Percentiles rank a stretch among this genome's conserved stretches.
Evolutionary conservation across 2,113 vertebrate species (phyloP).

Genomic region (Myxocyprinus asiaticus): DNA sequence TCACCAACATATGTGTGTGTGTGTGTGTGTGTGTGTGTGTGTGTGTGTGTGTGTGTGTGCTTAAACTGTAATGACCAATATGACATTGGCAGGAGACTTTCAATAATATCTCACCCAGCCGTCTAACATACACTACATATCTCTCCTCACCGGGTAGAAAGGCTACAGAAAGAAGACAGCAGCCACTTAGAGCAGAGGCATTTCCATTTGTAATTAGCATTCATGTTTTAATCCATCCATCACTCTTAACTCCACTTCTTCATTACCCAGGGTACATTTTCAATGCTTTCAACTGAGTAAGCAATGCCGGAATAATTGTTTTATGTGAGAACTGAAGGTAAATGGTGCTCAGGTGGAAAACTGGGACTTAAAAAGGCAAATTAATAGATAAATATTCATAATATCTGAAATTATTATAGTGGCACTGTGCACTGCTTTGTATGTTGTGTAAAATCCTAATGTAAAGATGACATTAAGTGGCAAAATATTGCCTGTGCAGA

Average conservation of each 20-base stretch:
- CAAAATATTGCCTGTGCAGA: not conserved
- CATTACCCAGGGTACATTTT: not conserved
- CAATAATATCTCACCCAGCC: not conserved
- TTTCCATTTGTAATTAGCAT: constrained; percentile 11
- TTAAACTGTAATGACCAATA: not conserved
- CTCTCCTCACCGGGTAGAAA: not conserved
- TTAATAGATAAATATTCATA: constrained; percentile 8
- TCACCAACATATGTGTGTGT: no score
- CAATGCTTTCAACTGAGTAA: not conserved
- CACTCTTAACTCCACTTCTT: not conserved
- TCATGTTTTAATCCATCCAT: not conserved
- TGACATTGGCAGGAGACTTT: not conserved
- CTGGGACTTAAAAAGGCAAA: not conserved
- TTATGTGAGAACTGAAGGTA: not conserved
- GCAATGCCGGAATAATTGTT: constrained; percentile 18
- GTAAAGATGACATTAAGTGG: not conserved
- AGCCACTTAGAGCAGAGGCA: not conserved
- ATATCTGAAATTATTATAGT: constrained; percentile 22
- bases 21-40: no score
- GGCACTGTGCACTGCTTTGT: not conserved
- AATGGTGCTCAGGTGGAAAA: not conserved
- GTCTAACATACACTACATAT: not conserved
- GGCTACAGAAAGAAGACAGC: not conserved
- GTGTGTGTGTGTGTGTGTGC: not conserved
- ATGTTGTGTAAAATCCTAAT: not conserved